Evolutionary conservation across 2,888 invertebrate species (phyloP).

Genomic region (Zeuzera pyrina): DNA sequence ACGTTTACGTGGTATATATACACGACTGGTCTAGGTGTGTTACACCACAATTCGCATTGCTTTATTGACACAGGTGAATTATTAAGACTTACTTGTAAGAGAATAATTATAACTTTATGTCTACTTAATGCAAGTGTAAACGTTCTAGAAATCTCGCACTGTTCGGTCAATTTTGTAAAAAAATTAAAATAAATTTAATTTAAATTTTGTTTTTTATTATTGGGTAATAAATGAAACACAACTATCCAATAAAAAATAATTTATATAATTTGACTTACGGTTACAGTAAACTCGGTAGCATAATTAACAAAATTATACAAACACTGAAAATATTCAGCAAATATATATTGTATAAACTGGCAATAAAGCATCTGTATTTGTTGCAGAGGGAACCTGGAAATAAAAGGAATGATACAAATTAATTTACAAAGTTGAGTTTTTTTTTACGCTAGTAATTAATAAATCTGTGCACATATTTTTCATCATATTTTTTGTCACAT

Average conservation of each 20-base stretch:
- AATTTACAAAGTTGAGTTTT: background rate
- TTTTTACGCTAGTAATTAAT: background rate
- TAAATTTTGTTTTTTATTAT: constrained; percentile 21
- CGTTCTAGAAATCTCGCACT: constrained; percentile 74
- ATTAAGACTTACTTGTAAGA: constrained; percentile 70
- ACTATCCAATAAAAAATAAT: constrained; percentile 65
- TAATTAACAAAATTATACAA: constrained; percentile 67
- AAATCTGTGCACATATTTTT: too few relatives aligned
- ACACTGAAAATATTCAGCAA: constrained; percentile 71
- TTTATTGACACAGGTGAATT: constrained; percentile 66
- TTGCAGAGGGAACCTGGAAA: constrained; percentile 40
- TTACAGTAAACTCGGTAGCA: constrained; percentile 69
- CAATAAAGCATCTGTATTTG: constrained; percentile 65
- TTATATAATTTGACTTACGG: constrained; percentile 69
- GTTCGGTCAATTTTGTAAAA: constrained; percentile 74
- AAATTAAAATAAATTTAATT: constrained; percentile 70
- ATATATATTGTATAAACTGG: constrained; percentile 62
- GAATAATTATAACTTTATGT: constrained; percentile 69
- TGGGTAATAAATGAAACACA: constrained; percentile 36
- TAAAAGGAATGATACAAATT: constrained; percentile 17
- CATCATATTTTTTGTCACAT: too few relatives aligned
- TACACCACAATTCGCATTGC: constrained; percentile 46
- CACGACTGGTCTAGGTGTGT: constrained; percentile 44
- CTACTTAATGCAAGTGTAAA: constrained; percentile 74
- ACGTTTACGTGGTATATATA: constrained; percentile 54